Conservation (phyloP, 2,113 vertebrate genomes). For the Takifugu flavidus region DNA sequence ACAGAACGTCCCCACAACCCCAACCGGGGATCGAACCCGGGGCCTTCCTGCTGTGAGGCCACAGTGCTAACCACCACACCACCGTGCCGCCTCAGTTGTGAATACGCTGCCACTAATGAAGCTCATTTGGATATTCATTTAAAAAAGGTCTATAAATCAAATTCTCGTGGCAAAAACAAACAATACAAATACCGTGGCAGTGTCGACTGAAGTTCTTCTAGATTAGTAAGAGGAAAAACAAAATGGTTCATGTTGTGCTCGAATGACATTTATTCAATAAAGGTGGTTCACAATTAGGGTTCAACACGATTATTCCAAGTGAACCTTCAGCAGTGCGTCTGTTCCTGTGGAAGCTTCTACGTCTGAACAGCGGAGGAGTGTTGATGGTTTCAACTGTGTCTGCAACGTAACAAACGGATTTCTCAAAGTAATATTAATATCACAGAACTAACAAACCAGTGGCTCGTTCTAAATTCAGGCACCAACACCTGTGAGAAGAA, state of each 20-base stretch:
- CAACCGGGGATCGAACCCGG: no score
- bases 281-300: background rate
- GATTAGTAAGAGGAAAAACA: background rate
- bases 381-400: background rate
- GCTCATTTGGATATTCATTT: no score
- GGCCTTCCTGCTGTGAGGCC: no score
- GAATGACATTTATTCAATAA: slow-evolving; percentile 26
- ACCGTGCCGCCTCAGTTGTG: no score
- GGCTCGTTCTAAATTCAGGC: background rate
- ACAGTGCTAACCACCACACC: no score
- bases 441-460: background rate
- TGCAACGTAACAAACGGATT: background rate
- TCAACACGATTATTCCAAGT: slow-evolving; percentile 7
- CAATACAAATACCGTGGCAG: no score
- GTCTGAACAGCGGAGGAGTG: background rate
- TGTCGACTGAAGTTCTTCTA: no score
- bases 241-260: background rate
- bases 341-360: slow-evolving; percentile 9
- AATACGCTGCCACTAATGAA: no score
- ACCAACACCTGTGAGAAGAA: background rate
- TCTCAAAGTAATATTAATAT: background rate
- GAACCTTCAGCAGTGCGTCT: slow-evolving; percentile 17
- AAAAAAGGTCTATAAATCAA: no score
- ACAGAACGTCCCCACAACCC: no score
- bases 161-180: no score